A percentile compares a stretch with the other conserved stretches of the same genome.
Evolutionary conservation across 2,113 vertebrate species (phyloP).

Genomic region (Geococcyx californianus): DNA sequence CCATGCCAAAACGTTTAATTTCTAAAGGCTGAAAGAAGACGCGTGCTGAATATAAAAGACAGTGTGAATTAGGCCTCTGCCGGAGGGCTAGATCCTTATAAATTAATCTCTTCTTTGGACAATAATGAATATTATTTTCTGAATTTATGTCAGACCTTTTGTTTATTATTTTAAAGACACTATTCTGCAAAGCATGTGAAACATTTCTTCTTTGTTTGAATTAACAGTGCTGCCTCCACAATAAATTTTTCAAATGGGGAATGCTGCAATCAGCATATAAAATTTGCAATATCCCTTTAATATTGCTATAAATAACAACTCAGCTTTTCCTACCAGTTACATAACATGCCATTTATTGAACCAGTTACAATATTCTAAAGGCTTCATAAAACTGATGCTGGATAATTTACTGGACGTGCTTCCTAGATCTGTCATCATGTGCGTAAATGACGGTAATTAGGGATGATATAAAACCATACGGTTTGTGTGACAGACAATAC

Average conservation of each 20-base stretch:
- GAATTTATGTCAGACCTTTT: not conserved
- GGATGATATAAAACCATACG: not conserved
- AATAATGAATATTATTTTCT: not conserved
- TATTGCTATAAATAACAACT: not conserved
- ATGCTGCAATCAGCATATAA: not conserved
- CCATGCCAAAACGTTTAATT: constrained; percentile 5
- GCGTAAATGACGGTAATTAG: not conserved
- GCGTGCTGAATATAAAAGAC: constrained; percentile 12
- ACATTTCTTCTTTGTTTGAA: not conserved
- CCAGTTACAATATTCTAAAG: not conserved
- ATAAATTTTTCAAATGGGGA: not conserved
- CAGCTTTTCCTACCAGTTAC: not conserved
- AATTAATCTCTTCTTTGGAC: not conserved
- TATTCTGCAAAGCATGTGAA: not conserved
- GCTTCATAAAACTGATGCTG: not conserved
- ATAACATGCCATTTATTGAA: not conserved
- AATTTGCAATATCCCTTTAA: not conserved
- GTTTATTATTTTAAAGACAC: constrained; percentile 5
- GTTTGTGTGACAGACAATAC: not conserved
- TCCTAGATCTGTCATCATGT: not conserved
- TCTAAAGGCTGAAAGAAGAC: constrained; percentile 12
- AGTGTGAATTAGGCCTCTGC: not conserved
- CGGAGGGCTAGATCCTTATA: not conserved
- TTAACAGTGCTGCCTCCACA: not conserved
- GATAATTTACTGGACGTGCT: not conserved